Percentiles rank a stretch among this genome's conserved stretches.
These are phyloP conservation scores for Athene cunicularia DNA, from an alignment of 2,113 vertebrate genomes.

Conservation along the genomic window DNA sequence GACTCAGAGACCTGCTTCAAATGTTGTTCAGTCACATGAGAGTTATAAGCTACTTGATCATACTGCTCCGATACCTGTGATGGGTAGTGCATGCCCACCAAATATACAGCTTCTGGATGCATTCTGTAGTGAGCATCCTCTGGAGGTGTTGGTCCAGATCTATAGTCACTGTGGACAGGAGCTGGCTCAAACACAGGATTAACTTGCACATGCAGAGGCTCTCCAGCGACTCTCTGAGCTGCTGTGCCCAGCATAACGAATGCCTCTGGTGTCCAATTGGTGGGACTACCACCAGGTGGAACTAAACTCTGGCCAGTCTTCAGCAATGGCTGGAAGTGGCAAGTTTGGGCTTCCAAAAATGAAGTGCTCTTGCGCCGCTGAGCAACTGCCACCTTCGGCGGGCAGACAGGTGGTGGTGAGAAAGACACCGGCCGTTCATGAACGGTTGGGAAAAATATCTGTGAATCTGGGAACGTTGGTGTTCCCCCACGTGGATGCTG, in stretches of 20 bases:
- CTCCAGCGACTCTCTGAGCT: conserved; percentile 82
- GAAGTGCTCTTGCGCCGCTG: conserved; percentile 98
- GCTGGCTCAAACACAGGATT: conserved; percentile 79
- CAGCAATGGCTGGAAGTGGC: conserved; percentile 89
- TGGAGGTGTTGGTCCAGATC: conserved; percentile 81
- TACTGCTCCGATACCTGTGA: conserved; percentile 76
- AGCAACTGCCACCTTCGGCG: conserved; percentile 88
- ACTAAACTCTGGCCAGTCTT: conserved; percentile 88
- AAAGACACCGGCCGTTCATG: conserved; percentile 94
- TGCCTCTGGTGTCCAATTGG: conserved; percentile 78
- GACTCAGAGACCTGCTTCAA: conserved; percentile 76
- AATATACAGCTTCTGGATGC: conserved; percentile 85
- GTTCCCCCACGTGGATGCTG: conserved; percentile 90
- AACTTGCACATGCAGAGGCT: conserved; percentile 83
- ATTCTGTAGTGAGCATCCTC: conserved; percentile 86
- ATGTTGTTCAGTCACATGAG: conserved; percentile 58
- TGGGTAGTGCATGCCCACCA: conserved; percentile 79
- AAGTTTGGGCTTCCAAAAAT: conserved; percentile 93
- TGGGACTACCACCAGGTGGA: conserved; percentile 82
- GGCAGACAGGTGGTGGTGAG: conserved; percentile 91
- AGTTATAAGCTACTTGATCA: conserved; percentile 72
- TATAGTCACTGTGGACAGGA: conserved; percentile 83
- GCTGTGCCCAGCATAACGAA: conserved; percentile 80
- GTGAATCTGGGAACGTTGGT: conserved; percentile 86
- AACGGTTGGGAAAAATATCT: conserved; percentile 91